A percentile compares a stretch with the other conserved stretches of the same genome.
Evolutionary conservation across 2,113 vertebrate genomes (phyloP).

Genomic region (Tauraco erythrolophus): DNA sequence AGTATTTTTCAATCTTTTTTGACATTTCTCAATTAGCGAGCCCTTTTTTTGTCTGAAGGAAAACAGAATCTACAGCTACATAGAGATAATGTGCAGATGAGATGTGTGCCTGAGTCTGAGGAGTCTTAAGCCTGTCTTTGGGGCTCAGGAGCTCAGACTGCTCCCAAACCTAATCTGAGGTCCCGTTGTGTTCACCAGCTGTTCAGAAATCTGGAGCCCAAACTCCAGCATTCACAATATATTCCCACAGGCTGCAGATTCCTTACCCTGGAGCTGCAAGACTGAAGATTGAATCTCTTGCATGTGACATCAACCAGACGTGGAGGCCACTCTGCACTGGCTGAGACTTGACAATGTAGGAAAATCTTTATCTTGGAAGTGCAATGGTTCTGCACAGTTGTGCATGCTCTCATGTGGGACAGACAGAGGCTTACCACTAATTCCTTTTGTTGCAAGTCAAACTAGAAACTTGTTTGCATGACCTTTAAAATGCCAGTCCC

Average conservation of each 20-base stretch:
- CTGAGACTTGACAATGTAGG: not conserved
- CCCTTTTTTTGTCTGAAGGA: not conserved
- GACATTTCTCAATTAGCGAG: not conserved
- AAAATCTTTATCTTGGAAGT: not conserved
- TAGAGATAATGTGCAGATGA: not conserved
- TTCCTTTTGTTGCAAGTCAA: not conserved
- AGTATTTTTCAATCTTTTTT: not conserved
- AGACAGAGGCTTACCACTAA: not conserved
- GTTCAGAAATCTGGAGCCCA: not conserved
- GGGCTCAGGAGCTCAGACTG: not conserved
- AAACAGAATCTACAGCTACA: not conserved
- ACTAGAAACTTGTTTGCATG: not conserved
- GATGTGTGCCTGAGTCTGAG: not conserved
- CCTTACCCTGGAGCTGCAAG: not conserved
- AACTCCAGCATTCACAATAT: not conserved
- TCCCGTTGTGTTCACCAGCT: not conserved
- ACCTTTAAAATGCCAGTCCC: not conserved
- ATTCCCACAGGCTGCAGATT: not conserved
- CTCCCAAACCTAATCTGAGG: not conserved
- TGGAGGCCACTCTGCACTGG: not conserved
- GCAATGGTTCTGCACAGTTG: not conserved
- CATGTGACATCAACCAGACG: not conserved
- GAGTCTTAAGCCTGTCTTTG: rapidly evolving
- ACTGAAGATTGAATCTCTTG: not conserved
- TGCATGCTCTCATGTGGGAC: not conserved